Base-by-base conservation (phyloP, 2,113 vertebrate genomes). In the Ctenomys sociabilis region DNA sequence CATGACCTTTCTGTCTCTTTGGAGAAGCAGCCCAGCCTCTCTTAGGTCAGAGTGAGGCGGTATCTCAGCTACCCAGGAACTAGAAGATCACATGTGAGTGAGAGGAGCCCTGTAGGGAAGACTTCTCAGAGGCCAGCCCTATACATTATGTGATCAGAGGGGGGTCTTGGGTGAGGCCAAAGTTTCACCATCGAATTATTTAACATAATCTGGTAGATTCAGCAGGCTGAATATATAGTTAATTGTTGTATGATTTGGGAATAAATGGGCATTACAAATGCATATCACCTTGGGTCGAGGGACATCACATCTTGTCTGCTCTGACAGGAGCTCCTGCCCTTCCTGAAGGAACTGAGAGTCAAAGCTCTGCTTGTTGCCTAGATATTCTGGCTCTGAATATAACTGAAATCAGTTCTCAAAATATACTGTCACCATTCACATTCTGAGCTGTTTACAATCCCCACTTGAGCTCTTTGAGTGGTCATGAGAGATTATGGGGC, bases 111-210 rank as follows among this genome's bases (percentile, higher is more conserved):
- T 10, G 5, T 3, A 37, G 54, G 28, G 12, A 57, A 73, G 61
- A 68, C 4, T 10, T 10, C 16, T 64, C 28, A 26, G 13, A 16
- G 14, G 11, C 64, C 52, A 13, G 5, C 14, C 81, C 14, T 22
- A 11, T 35, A 13, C 11, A 7, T 24, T 63, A 37, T 35, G 30
- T 37, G 54, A 64, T 87, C 61, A 75, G 78, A 54, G 21, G 63
- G 0, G 22, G 61, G 4, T 10, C 9, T 54, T 6, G 26, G 54
- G 72, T 49, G 70, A 82, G 54, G 21, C 30, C 21, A 75, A 35
- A 82, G 28, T 52, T 66, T 26, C 8, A 19, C 68, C 16, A 0
- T 59, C 0, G 0, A 12, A 21, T 37, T 30, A 4, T 21, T n/a
- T 70, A n/a, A 64, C 26, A 0, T 21, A 2, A 49, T 61, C 32